These are phyloP conservation scores for Sebastes reedi DNA, from an alignment of 2,797 vertebrate genomes.

Conservation along the genomic window DNA sequence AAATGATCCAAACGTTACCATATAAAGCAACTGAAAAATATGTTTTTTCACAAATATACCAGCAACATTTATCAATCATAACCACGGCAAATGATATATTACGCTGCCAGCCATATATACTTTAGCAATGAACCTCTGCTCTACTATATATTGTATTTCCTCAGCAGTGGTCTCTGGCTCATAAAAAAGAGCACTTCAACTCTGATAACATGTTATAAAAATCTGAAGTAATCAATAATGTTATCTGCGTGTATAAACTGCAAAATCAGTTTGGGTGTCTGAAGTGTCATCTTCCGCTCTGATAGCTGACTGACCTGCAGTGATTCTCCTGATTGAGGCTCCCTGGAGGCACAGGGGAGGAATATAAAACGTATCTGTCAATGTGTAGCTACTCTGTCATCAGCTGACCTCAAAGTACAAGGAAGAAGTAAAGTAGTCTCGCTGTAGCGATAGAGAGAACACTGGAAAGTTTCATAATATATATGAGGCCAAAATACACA, in stretches of 20 bases:
- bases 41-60: not conserved
- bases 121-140: not conserved
- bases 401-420: conserved; percentile 10
- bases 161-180: conserved; percentile 7
- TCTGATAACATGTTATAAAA: conserved; percentile 50
- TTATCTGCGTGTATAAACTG: conserved; percentile 34
- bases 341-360: not conserved
- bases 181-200: conserved; percentile 31
- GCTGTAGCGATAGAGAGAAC: not conserved
- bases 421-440: conserved; percentile 3
- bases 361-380: conserved; percentile 28
- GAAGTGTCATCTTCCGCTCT: conserved; percentile 28
- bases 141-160: conserved; percentile 22
- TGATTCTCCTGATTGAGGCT: conserved; percentile 26
- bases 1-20: not conserved
- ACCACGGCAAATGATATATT: not conserved
- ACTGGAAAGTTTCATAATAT: not conserved
- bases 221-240: conserved; percentile 60
- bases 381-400: conserved; percentile 32
- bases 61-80: not conserved
- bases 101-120: not conserved
- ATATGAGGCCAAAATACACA: not conserved
- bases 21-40: not conserved
- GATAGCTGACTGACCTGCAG: conserved; percentile 25
- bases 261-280: conserved; percentile 34